phyloP scores from a whole-genome alignment of 2,797 vertebrate genomes.

The Saxicola maurus region DNA sequence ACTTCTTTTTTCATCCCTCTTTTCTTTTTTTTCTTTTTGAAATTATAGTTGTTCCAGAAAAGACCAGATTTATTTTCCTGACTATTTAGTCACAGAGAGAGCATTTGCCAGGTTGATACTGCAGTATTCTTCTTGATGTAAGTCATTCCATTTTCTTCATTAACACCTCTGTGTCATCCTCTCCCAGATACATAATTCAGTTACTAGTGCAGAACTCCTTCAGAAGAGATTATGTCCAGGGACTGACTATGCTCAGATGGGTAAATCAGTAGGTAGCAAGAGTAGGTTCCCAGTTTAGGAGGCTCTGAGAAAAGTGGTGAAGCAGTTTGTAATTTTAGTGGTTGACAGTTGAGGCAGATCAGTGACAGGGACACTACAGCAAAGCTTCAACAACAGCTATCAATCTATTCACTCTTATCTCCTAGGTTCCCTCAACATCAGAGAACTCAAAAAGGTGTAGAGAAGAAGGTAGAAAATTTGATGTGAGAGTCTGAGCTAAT shows the following conservation, averaged over 20 bases:
- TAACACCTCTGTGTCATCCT: not conserved
- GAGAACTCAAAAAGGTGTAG: constrained; percentile 11
- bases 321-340: not conserved
- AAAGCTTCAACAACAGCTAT: not conserved
- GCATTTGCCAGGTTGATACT: not conserved
- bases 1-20: not conserved
- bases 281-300: not conserved
- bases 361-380: not conserved
- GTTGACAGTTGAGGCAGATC: not conserved
- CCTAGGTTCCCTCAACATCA: constrained; percentile 6
- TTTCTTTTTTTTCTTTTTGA: not conserved
- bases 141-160: not conserved
- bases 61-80: not conserved
- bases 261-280: not conserved
- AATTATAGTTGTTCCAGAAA: not conserved
- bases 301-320: not conserved
- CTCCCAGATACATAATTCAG: not conserved
- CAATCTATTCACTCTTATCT: not conserved
- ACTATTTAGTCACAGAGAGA: not conserved
- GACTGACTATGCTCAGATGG: not conserved
- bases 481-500: not conserved
- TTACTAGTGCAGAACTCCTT: not conserved
- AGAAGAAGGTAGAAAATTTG: constrained; percentile 23
- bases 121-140: not conserved
- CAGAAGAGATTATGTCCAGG: not conserved